Conservation (phyloP, 2,113 vertebrate genomes). For the Chroicocephalus ridibundus region DNA sequence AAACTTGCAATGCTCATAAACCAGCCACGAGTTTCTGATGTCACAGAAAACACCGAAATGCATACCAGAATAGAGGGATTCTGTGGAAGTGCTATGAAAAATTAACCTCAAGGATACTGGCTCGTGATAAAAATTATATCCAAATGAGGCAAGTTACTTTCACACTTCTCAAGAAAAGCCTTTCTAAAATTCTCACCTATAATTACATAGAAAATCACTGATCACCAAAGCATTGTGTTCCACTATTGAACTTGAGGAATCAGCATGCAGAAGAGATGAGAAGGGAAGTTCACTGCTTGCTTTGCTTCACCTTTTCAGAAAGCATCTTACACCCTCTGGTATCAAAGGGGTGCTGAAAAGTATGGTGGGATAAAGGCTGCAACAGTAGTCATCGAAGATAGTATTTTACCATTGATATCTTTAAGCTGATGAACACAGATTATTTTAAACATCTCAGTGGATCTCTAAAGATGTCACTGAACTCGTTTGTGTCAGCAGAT, state of each 20-base stretch:
- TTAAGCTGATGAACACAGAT: background rate
- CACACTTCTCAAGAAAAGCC: background rate
- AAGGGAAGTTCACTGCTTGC: background rate
- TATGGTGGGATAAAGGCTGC: background rate
- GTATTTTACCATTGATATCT: background rate
- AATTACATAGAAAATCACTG: background rate
- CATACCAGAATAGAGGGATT: background rate
- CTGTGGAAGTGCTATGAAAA: background rate
- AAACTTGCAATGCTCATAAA: background rate
- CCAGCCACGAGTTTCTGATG: background rate
- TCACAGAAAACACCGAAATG: background rate
- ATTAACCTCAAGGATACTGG: background rate
- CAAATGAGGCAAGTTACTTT: background rate
- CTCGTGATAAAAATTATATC: background rate
- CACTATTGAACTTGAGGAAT: background rate
- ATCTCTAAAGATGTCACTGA: background rate
- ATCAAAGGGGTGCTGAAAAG: background rate
- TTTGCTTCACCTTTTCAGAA: background rate
- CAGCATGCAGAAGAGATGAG: background rate
- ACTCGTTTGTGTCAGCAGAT: background rate
- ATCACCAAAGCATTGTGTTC: background rate
- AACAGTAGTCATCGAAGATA: background rate
- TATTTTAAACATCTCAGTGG: background rate
- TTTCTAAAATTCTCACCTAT: background rate
- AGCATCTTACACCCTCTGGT: background rate